A percentile compares a stretch with the other conserved stretches of the same genome.
Conservation (phyloP, 2,888 invertebrate genomes). For the Agrotis puta region DNA sequence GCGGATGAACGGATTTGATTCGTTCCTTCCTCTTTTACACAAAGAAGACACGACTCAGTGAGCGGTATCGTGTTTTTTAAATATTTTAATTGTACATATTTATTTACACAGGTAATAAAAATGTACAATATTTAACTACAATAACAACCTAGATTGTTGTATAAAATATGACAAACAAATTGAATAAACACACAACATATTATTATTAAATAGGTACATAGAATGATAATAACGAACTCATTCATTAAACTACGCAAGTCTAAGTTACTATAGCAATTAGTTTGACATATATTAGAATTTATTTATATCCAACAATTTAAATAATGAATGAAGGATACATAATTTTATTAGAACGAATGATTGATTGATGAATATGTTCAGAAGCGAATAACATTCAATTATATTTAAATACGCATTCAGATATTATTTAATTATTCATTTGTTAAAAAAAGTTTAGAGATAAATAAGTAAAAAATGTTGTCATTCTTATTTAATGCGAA, state of each 20-base stretch:
- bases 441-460: no score
- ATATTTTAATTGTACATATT: no score
- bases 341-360: constrained; percentile 28
- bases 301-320: constrained; percentile 12
- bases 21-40: no score
- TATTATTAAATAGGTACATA: no score
- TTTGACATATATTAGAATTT: constrained; percentile 5
- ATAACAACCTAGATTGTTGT: neutral
- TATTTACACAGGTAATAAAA: no score
- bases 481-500: no score
- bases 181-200: neutral
- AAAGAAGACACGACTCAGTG: no score
- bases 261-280: constrained; percentile 37
- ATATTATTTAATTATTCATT: no score
- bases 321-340: constrained; percentile 26
- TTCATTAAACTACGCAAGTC: constrained; percentile 29
- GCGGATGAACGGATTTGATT: no score
- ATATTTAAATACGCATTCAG: neutral
- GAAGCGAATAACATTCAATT: constrained; percentile 7
- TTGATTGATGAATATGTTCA: constrained; percentile 11
- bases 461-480: no score
- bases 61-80: no score
- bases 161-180: neutral
- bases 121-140: no score
- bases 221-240: constrained; percentile 7